Percentiles rank a stretch among this genome's conserved stretches.
Conservation (phyloP, 2,113 vertebrate genomes). For the Pongo abelii region DNA sequence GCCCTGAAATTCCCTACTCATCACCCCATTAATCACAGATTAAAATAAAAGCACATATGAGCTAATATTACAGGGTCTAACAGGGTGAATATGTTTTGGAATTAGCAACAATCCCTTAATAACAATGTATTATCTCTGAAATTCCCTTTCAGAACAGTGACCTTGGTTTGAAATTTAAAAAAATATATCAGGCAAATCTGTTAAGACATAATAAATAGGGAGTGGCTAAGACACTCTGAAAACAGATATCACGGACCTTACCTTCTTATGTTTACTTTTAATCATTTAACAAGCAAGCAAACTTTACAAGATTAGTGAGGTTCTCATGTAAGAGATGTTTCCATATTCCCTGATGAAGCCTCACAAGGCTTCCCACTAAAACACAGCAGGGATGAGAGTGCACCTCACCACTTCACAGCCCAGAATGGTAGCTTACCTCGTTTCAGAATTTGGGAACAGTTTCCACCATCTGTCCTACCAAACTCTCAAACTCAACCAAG, state of each 20-base stretch:
- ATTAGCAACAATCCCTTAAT: constrained; percentile 37
- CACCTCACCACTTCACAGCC: no score
- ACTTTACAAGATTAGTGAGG: neutral
- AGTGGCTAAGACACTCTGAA: neutral
- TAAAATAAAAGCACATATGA: constrained; percentile 53
- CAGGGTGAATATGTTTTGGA: constrained; percentile 40
- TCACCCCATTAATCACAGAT: constrained; percentile 38
- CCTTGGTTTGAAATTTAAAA: constrained; percentile 4
- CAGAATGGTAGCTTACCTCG: neutral
- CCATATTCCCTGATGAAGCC: neutral
- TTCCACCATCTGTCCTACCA: neutral
- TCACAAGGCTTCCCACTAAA: neutral
- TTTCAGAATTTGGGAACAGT: neutral
- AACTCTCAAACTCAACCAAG: neutral
- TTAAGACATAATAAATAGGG: neutral
- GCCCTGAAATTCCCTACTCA: constrained; percentile 57
- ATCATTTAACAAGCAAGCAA: neutral
- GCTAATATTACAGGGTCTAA: constrained; percentile 44
- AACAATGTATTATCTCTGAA: constrained; percentile 16
- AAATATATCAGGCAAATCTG: neutral
- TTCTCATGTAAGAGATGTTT: neutral
- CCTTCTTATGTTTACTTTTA: constrained; percentile 16
- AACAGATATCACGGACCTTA: neutral
- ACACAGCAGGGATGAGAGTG: neutral
- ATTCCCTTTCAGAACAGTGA: neutral